Percentiles rank a stretch among this genome's conserved stretches.
Conservation (phyloP, 2,888 invertebrate genomes). For the Holacanthella duospinosa region DNA sequence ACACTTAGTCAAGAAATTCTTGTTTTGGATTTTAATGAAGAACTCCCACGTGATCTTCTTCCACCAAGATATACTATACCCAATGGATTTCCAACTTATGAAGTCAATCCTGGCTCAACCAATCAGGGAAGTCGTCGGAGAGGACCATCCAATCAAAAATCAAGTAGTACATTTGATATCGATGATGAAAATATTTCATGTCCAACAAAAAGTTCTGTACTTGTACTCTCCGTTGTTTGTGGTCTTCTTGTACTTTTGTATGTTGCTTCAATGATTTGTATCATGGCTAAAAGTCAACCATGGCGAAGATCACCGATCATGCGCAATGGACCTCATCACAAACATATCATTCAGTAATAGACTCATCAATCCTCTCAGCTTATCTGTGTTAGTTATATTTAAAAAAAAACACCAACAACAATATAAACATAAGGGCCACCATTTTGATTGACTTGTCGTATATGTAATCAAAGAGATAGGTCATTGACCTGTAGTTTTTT, state of each 20-base stretch:
- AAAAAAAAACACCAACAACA: not conserved
- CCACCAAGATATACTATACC: conserved; percentile 36
- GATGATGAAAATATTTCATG: conserved; percentile 45
- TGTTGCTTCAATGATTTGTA: conserved; percentile 50
- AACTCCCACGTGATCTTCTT: conserved; percentile 41
- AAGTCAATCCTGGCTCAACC: conserved; percentile 12
- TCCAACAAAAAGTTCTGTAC: conserved; percentile 81
- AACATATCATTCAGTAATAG: conserved; percentile 37
- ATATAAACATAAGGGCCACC: too few relatives aligned
- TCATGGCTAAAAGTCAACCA: conserved; percentile 38
- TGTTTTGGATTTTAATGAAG: conserved; percentile 84
- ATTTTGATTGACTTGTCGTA: too few relatives aligned
- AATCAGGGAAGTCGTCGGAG: not conserved
- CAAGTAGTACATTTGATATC: conserved; percentile 7
- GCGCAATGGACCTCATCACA: conserved; percentile 28
- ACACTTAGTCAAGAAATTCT: conserved; percentile 88
- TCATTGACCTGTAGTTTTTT: too few relatives aligned
- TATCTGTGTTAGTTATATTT: not conserved
- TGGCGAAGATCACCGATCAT: conserved; percentile 29
- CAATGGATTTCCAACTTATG: conserved; percentile 19
- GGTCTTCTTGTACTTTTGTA: conserved; percentile 78
- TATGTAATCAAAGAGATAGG: too few relatives aligned
- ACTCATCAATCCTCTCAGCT: not conserved
- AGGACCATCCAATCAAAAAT: not conserved
- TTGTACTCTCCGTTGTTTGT: conserved; percentile 80